These are phyloP conservation scores for Aphodius granarius DNA, from an alignment of 2,888 invertebrate genomes.

Conservation along the genomic window DNA sequence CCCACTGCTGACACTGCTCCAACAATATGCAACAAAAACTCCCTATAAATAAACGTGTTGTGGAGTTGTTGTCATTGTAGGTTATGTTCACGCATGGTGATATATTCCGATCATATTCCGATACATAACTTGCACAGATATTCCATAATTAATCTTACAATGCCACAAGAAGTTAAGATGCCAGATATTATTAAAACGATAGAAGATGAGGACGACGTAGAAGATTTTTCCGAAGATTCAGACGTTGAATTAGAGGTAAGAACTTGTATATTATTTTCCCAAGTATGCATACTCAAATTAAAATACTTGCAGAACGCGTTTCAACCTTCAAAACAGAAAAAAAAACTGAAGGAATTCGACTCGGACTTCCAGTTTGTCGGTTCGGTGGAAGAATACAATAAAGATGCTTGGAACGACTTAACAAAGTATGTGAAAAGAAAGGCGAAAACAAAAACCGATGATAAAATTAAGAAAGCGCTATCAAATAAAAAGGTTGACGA, in stretches of 20 bases:
- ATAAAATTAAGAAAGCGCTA: constrained; percentile 71
- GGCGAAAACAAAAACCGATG: constrained; percentile 79
- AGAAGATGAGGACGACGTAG: constrained; percentile 78
- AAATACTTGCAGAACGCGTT: constrained; percentile 59
- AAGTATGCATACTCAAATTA: constrained; percentile 16
- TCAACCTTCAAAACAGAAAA: constrained; percentile 79
- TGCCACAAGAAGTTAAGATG: constrained; percentile 8
- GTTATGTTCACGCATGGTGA: not conserved
- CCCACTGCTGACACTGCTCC: too few species aligned
- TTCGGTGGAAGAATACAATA: constrained; percentile 77
- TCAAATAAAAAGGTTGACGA: constrained; percentile 42
- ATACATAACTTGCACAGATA: too few species aligned
- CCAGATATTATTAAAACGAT: constrained; percentile 73
- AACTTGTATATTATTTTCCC: constrained; percentile 5
- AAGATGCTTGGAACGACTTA: constrained; percentile 79
- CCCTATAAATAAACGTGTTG: not conserved
- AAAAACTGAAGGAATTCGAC: constrained; percentile 73
- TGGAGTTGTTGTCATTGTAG: not conserved
- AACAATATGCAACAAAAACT: not conserved
- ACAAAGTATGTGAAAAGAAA: constrained; percentile 79
- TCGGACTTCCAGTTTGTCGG: constrained; percentile 81
- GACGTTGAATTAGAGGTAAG: constrained; percentile 79
- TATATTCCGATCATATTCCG: too few species aligned
- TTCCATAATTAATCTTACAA: not conserved
- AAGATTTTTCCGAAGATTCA: constrained; percentile 78